Conservation (phyloP, 2,888 invertebrate species). For the Thecocarcelia acutangulata region DNA sequence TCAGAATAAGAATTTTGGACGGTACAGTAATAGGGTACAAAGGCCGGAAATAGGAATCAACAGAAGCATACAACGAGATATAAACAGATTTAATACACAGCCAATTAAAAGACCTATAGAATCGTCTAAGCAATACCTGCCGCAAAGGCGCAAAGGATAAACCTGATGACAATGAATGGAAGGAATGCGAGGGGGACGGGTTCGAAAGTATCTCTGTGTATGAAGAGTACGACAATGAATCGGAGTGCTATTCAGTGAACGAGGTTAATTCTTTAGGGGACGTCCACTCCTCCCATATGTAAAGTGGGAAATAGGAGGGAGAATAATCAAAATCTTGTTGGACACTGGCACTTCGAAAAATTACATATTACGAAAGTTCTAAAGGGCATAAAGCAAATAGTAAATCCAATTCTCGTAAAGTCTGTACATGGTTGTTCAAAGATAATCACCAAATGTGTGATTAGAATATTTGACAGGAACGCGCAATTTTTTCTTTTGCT, state of each 20-base stretch:
- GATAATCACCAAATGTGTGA: not conserved
- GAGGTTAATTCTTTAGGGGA: too few relatives aligned
- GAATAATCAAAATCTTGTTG: not conserved
- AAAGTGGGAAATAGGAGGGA: constrained; percentile 1
- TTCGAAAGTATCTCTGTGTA: too few relatives aligned
- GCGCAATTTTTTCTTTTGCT: not conserved
- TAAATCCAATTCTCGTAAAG: not conserved
- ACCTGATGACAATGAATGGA: not conserved
- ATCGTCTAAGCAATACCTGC: constrained; percentile 5
- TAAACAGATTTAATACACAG: not conserved
- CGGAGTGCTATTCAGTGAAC: too few relatives aligned
- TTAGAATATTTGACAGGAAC: constrained; percentile 1
- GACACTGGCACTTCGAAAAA: constrained; percentile 4
- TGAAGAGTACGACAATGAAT: too few relatives aligned
- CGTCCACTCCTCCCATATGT: constrained; percentile 1
- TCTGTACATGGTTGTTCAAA: not conserved
- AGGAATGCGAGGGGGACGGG: not conserved
- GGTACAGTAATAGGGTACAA: not conserved
- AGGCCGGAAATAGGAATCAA: not conserved
- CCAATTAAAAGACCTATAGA: not conserved
- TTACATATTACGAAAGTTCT: not conserved
- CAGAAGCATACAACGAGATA: not conserved
- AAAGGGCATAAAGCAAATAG: not conserved
- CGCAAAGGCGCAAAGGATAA: not conserved
- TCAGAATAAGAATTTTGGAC: not conserved